These are phyloP conservation scores for Salminus brasiliensis DNA, from an alignment of 2,113 vertebrate genomes.

Conservation along the genomic window DNA sequence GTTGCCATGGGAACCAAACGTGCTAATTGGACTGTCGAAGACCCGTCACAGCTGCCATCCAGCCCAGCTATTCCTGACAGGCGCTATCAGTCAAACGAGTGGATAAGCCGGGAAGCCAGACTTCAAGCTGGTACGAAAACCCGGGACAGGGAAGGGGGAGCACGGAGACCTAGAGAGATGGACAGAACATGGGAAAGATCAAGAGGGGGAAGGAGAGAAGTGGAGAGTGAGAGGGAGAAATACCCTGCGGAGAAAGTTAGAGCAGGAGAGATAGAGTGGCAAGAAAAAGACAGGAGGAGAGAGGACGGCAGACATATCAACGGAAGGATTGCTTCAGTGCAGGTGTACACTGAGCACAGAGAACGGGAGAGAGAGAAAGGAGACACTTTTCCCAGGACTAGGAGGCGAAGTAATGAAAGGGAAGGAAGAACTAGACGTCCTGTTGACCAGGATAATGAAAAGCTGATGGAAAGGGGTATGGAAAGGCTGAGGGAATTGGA, in stretches of 20 bases:
- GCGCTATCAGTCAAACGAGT: slow-evolving; percentile 62
- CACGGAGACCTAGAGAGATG: slow-evolving; percentile 55
- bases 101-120: slow-evolving; percentile 63
- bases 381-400: slow-evolving; percentile 71
- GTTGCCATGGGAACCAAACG: slow-evolving; percentile 73
- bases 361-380: slow-evolving; percentile 58
- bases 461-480: slow-evolving; percentile 18
- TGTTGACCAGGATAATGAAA: slow-evolving; percentile 29
- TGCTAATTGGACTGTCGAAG: slow-evolving; percentile 60
- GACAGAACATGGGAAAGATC: slow-evolving; percentile 58
- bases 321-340: slow-evolving; percentile 41
- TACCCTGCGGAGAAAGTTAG: slow-evolving; percentile 31
- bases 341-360: slow-evolving; percentile 28
- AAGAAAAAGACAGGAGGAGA: slow-evolving; percentile 45
- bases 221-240: slow-evolving; percentile 51
- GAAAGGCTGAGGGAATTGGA: neutral
- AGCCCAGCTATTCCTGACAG: slow-evolving; percentile 60
- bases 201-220: slow-evolving; percentile 49
- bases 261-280: slow-evolving; percentile 57
- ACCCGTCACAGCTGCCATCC: slow-evolving; percentile 54
- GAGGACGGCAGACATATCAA: slow-evolving; percentile 50
- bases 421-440: slow-evolving; percentile 14
- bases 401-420: slow-evolving; percentile 49
- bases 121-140: slow-evolving; percentile 55
- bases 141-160: slow-evolving; percentile 59